phyloP scores from a whole-genome alignment of 1,140 invertebrate genomes.

The Drosophila nebulosa region DNA sequence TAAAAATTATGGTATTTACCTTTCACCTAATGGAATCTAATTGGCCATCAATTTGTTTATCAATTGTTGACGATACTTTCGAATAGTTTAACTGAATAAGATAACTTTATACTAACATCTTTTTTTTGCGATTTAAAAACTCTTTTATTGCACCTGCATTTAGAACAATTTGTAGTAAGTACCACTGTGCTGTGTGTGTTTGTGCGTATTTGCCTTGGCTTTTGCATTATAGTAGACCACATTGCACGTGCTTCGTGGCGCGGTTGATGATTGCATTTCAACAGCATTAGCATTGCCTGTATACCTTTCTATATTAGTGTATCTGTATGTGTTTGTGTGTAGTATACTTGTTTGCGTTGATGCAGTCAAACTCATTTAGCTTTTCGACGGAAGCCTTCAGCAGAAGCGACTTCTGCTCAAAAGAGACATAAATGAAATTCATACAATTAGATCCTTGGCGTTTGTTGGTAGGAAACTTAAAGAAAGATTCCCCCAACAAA shows the following conservation, averaged over 20 bases:
- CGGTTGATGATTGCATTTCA: slow-evolving; percentile 68
- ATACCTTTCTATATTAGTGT: slow-evolving; percentile 2
- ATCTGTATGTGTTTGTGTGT: neutral
- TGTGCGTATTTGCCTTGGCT: slow-evolving; percentile 46
- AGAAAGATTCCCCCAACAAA: neutral
- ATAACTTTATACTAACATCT: neutral
- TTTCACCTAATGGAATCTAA: neutral
- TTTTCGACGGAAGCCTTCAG: slow-evolving; percentile 40
- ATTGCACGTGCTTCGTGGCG: slow-evolving; percentile 53
- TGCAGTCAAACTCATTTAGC: slow-evolving; percentile 67
- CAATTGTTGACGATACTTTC: too few relatives aligned
- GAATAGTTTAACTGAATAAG: neutral
- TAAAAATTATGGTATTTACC: neutral
- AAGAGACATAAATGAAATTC: slow-evolving; percentile 37
- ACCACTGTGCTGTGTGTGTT: neutral
- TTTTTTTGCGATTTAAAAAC: neutral
- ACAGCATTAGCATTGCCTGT: slow-evolving; percentile 25
- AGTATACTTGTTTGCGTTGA: slow-evolving; percentile 20
- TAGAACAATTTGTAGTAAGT: neutral
- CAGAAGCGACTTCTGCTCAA: neutral
- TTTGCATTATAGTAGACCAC: slow-evolving; percentile 41
- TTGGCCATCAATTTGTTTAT: too few relatives aligned
- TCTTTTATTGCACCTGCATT: neutral
- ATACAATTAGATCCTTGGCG: slow-evolving; percentile 53
- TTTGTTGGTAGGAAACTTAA: slow-evolving; percentile 8